Evolutionary conservation across 2,113 vertebrate species (phyloP).

Genomic region (Ellobius talpinus): DNA sequence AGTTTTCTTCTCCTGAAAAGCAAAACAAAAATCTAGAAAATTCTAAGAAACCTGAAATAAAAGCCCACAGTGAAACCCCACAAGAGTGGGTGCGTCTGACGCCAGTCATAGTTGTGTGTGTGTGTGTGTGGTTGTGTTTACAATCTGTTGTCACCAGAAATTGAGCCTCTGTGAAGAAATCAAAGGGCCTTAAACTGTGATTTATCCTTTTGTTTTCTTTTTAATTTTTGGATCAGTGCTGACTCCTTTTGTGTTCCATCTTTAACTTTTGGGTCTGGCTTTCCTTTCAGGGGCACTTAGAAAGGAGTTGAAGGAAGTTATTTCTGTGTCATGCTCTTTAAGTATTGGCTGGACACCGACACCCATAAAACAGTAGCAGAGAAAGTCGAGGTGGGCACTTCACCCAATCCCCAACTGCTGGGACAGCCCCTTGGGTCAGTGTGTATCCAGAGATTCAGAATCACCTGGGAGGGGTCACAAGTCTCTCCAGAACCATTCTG

Average conservation of each 20-base stretch:
- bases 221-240: not conserved
- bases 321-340: not conserved
- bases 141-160: slow-evolving; percentile 53
- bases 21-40: not conserved
- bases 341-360: not conserved
- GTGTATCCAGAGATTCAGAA: not conserved
- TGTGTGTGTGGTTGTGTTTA: not conserved
- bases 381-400: not conserved
- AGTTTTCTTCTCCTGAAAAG: not conserved
- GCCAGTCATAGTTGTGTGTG: slow-evolving; percentile 49
- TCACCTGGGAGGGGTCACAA: not conserved
- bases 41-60: not conserved
- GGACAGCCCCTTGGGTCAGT: too few species aligned
- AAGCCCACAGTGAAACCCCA: slow-evolving; percentile 51
- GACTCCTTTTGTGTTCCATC: not conserved
- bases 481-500: not conserved
- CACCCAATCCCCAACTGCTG: rapidly evolving
- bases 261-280: not conserved
- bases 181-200: not conserved
- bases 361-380: not conserved
- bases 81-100: slow-evolving; percentile 69
- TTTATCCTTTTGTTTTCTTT: not conserved
- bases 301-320: not conserved
- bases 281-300: not conserved
- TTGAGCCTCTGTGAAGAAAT: slow-evolving; percentile 64